Base-by-base conservation (phyloP, 2,113 vertebrate genomes). In the Toxotes chatareus region DNA sequence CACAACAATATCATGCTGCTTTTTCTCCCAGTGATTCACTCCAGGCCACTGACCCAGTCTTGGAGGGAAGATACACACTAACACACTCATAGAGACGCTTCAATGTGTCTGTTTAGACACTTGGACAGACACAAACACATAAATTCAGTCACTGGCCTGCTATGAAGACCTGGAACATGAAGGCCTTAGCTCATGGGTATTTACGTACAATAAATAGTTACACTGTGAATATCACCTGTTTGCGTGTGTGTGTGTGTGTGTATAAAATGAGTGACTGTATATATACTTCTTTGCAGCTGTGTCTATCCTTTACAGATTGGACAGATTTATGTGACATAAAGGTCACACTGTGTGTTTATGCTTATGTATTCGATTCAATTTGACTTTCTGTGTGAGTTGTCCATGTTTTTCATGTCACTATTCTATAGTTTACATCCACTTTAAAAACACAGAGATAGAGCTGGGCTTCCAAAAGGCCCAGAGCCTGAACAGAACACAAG, bases 1-100 rank as follows among this genome's bases (percentile, higher is more conserved):
- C 89, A 87, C 79, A 88, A 89, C 86, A 86, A 34, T 32, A 76
- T 67, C 71, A 59, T 53, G 47, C 65, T 68, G 75, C 44, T 61
- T 77, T 78, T 74, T 74, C 4, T 1, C 71, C 32, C 34, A 1
- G 1, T 75, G 63, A 90, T 79, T 83, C 51, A 67, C 69, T 82
- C 64, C 67, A 42, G 83, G 66, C 71, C 65, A 70, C 80, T 83
- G 79, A 88, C 67, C 78, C 62, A 57, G 55, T 44, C 42, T 47
- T 34, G 36, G 59, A 53, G 49, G 86, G 60, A 79, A 73, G 61
- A 79, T 23, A 49, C 62, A 66, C 70, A 64, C 73, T 57, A 73
- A 62, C 65, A 36, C 68, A 69, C 72, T 76, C 63, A 32, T 32
- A 31, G 16, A 53, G 67, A 36, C 47, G 66, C 44, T 64, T 73